Base-by-base conservation (phyloP, 1,140 invertebrate species). In the Drosophila leontia region DNA sequence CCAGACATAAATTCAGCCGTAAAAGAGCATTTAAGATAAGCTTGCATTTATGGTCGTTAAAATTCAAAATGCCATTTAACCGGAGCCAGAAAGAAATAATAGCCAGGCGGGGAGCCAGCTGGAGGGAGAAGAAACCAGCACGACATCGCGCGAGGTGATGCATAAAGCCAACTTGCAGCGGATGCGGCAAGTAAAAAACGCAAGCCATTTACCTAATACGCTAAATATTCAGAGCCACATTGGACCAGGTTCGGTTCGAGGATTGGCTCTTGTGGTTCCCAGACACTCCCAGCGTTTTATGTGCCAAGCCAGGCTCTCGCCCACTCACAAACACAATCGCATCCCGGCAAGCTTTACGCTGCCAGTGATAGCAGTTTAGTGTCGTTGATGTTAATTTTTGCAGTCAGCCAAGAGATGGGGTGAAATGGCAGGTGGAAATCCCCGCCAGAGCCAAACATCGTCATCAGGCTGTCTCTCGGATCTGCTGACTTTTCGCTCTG, bases 11-110 rank as follows among this genome's bases (percentile, higher is more conserved):
- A 90, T 90, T 90, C 47, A 58, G 81, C 78, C 85, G 83, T 90
- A 90, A 90, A 90, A 90, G 85, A 90, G 85, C 85, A 90, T 90
- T 90, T 90, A 90, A 90, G 85, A 90, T 90, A 90, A 90, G 85
- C 85, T 82, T 82, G 85, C 85, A 90, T 90, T 90, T 90, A 90
- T 90, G 85, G 86, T 90, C 85, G 85, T 90, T 90, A 90, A 90
- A 90, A 90, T 90, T 90, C 85, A 85, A 90, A 90, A 90, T 90
- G 85, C 69, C 75, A 85, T 90, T 90, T 90, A 76, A 82, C 62
- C 26, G 50, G 48, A 70, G 67, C 32, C 63, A 37, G 50, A 53
- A 70, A 70, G 35, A 70, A 65, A 68, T 70, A 70, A 70, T 47
- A 69, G 68, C 55, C 2, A 29, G 23, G 44, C 32, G 58, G 50